Evolutionary conservation across 2,113 vertebrate species (phyloP).

Genomic region (Equus quagga): DNA sequence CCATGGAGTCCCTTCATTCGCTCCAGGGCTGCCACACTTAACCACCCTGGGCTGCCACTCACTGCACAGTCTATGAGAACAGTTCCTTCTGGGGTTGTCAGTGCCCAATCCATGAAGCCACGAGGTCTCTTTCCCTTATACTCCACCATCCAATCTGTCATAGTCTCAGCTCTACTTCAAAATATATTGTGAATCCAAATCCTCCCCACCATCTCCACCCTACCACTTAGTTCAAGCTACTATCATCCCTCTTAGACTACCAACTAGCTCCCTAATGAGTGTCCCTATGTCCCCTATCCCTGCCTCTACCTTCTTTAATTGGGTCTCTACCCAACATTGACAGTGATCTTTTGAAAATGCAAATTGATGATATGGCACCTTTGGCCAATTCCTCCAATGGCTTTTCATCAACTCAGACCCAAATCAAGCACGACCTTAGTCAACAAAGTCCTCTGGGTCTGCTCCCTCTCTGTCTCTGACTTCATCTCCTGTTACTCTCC

Average conservation of each 20-base stretch:
- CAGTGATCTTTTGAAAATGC: background rate
- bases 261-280: background rate
- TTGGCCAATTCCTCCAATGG: background rate
- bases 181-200: rapidly evolving
- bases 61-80: background rate
- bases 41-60: background rate
- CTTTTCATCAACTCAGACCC: background rate
- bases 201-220: background rate
- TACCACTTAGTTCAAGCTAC: background rate
- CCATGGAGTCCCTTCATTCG: background rate
- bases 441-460: background rate
- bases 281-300: background rate
- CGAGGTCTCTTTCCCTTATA: background rate
- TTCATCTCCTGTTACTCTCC: background rate
- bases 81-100: background rate
- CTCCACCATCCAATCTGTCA: background rate
- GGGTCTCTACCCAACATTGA: background rate
- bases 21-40: background rate
- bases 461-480: background rate
- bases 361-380: background rate
- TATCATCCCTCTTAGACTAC: background rate
- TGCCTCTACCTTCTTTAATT: background rate
- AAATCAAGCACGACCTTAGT: background rate
- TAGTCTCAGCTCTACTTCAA: background rate
- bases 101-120: background rate